Percentiles rank a stretch among this genome's conserved stretches.
phyloP scores from a whole-genome alignment of 2,797 vertebrate genomes.

The Sebastes steindachneri region DNA sequence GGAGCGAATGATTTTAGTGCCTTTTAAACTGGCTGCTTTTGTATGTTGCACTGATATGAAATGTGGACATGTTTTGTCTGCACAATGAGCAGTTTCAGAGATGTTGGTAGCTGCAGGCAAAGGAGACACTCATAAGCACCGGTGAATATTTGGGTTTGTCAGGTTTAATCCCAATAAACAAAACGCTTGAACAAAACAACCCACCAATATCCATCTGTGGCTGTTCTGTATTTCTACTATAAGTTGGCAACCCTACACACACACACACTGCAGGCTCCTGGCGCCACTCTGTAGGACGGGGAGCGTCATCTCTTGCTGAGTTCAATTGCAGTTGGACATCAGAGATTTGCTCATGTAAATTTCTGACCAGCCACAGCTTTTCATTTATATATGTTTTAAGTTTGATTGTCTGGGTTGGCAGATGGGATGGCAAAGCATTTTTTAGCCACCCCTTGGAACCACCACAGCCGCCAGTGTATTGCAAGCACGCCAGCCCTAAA shows the following conservation, averaged over 20 bases:
- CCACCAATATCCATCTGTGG: not conserved
- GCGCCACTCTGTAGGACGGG: too few relatives aligned
- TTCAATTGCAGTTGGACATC: not conserved
- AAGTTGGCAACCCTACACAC: not conserved
- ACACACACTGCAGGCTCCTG: not conserved
- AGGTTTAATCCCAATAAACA: not conserved
- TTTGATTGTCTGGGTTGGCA: too few relatives aligned
- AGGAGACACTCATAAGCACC: not conserved
- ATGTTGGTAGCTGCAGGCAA: not conserved
- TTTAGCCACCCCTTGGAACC: too few relatives aligned
- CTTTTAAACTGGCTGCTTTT: too few relatives aligned
- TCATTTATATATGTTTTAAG: not conserved
- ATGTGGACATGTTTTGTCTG: too few relatives aligned
- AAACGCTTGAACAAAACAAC: not conserved
- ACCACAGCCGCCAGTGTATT: too few relatives aligned
- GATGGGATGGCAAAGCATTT: too few relatives aligned
- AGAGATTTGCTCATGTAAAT: not conserved
- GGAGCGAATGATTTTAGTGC: not conserved
- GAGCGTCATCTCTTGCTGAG: not conserved
- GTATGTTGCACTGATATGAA: not conserved
- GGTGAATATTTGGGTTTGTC: not conserved
- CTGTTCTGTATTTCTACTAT: not conserved
- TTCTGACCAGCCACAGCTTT: not conserved
- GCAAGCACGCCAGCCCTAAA: too few relatives aligned
- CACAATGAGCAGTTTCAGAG: not conserved